phyloP scores from a whole-genome alignment of 92 coral and sea anemone species.

The Paramuricea clavata region DNA sequence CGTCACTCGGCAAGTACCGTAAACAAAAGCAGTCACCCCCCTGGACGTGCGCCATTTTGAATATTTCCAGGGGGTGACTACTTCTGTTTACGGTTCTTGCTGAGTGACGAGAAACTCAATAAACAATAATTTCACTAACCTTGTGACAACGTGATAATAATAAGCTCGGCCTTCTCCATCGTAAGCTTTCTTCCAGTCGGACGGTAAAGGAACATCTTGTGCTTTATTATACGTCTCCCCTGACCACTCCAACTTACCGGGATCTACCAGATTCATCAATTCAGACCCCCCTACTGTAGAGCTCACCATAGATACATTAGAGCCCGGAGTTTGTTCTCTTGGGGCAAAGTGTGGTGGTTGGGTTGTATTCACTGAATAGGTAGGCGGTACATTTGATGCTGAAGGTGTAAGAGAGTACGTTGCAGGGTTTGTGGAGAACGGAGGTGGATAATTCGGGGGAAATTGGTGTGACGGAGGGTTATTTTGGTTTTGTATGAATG shows the following conservation, averaged over 20 bases:
- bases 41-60: too few species aligned
- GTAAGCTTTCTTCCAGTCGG: slow-evolving; percentile 94
- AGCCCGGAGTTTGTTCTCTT: slow-evolving; percentile 9
- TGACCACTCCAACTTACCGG: slow-evolving; percentile 31
- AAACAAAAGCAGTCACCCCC: too few species aligned
- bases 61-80: too few species aligned
- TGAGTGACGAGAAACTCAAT: too few species aligned
- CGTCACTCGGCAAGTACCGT: too few species aligned
- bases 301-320: slow-evolving; percentile 16
- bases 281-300: slow-evolving; percentile 22
- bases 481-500: background rate
- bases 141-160: slow-evolving; percentile 89
- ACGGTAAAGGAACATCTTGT: slow-evolving; percentile 67
- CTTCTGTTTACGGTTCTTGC: too few species aligned
- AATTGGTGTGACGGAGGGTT: slow-evolving; percentile 17
- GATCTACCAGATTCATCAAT: background rate
- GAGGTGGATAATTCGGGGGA: slow-evolving; percentile 9
- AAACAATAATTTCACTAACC: too few species aligned
- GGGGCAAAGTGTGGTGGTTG: slow-evolving; percentile 25
- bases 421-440: slow-evolving; percentile 9
- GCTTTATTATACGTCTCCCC: slow-evolving; percentile 75
- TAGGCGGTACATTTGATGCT: background rate
- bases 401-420: background rate
- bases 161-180: slow-evolving; percentile 95
- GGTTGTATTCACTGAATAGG: slow-evolving; percentile 35